A percentile compares a stretch with the other conserved stretches of the same genome.
phyloP scores from a whole-genome alignment of 1,140 invertebrate species.

The Bombus turneri region DNA sequence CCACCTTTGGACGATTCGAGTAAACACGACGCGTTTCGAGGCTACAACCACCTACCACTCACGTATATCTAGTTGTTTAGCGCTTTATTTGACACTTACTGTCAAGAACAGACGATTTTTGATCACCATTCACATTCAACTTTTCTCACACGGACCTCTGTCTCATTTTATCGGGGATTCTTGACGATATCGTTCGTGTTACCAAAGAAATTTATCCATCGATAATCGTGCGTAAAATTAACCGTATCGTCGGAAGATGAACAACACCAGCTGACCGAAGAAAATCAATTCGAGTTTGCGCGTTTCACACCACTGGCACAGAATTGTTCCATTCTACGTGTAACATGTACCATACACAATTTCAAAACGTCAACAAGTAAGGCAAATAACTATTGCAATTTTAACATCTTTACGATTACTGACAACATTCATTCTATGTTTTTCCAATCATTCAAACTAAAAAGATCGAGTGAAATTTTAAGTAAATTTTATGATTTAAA shows the following conservation, averaged over 20 bases:
- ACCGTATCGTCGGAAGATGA: conserved; percentile 18
- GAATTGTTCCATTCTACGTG: neutral
- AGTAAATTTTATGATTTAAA: no score
- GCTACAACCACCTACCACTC: neutral
- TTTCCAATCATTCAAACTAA: neutral
- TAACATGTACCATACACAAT: neutral
- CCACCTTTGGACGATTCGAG: neutral
- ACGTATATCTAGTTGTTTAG: neutral
- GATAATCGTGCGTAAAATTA: conserved; percentile 1
- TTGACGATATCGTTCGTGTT: neutral
- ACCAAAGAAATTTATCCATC: neutral
- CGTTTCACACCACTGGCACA: neutral
- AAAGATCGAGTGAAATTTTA: no score
- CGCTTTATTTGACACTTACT: conserved; percentile 23
- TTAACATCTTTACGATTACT: neutral
- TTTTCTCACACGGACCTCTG: neutral
- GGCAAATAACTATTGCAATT: no score
- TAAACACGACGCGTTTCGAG: neutral
- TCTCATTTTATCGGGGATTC: neutral
- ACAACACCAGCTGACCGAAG: conserved; percentile 53
- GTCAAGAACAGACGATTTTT: conserved; percentile 24
- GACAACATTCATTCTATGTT: neutral
- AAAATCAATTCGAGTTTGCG: conserved; percentile 68
- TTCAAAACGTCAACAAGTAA: neutral
- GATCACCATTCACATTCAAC: conserved; percentile 29